Evolutionary conservation across 30 jellyfish, hydroid and myxozoan species (phyloP), one percentile per base, ranked within the genome.

Genomic region (Aurelia sp.): DNA sequence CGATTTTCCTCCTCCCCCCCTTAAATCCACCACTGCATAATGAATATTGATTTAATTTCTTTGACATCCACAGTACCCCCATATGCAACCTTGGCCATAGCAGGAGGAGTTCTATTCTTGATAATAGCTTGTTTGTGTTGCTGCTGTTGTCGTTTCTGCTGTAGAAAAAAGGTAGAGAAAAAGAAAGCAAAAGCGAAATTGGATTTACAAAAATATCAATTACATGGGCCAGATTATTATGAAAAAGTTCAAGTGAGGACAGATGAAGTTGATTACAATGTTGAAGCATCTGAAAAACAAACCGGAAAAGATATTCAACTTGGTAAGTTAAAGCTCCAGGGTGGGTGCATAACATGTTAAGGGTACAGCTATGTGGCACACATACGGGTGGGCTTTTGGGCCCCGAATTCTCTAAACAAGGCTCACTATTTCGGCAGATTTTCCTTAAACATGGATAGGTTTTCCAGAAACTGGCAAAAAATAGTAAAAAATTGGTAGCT

Each of bases 241-340:
- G 98, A 90, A 80, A 84, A 88, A 58, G 44, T 86, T 19, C 94
- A 71, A 50, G 91, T 91, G 30, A 71, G 88, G 41, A 44, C 82
- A 9, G 99, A 95, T 67, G 99, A 95, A 63, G 64, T 90, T 31
- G 99, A 95, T 67, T 89, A 90, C 58, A 95, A 95, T 74, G 90
- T 95, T 17, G 97, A 86, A 62, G 89, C 91, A 19, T 83, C 97
- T 4, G 88, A 77, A 76, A 88, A 80, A 31, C 93, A 90, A 58
- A 76, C 97, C 22, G 95, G 78, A 38, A 84, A 93, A 44, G 98
- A 84, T 78, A 95, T 95, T 33, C 92, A 95, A 75, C 84, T 95
- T 57, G 98, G 97, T 81, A 52, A 30, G 87, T 30, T 6, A 2
- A 38, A 72, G 2, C 65, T 0, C 33, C 33, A 27, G 1, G 33